Evolutionary conservation across 2,113 vertebrate species (phyloP).

Genomic region (Reinhardtius hippoglossoides): DNA sequence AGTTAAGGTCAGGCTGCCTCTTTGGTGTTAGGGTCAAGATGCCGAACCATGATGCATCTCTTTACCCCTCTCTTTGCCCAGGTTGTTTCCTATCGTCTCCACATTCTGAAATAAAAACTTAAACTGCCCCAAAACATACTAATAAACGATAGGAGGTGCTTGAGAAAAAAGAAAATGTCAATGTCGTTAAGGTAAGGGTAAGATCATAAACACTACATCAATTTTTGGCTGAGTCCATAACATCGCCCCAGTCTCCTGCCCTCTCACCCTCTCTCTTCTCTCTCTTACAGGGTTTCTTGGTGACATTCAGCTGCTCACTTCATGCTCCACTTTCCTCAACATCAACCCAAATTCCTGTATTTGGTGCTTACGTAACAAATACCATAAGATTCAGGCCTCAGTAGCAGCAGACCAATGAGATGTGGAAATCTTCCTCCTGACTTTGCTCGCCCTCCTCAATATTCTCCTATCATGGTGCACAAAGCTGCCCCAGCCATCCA

Average conservation of each 20-base stretch:
- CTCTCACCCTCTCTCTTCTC: not conserved
- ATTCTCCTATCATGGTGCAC: conserved; percentile 57
- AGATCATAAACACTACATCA: not conserved
- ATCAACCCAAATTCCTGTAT: conserved; percentile 65
- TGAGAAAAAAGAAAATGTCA: not conserved
- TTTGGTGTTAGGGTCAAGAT: not conserved
- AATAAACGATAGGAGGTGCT: not conserved
- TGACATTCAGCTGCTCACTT: conserved; percentile 71
- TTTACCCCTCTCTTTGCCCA: not conserved
- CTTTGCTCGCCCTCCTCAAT: conserved; percentile 57
- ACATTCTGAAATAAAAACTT: not conserved
- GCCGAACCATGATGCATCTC: not conserved
- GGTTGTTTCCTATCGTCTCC: not conserved
- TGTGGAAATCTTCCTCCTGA: conserved; percentile 41
- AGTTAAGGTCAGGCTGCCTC: too few species aligned
- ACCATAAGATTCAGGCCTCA: conserved; percentile 54
- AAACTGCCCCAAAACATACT: not conserved
- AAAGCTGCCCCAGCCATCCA: conserved; percentile 56
- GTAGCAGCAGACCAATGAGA: conserved; percentile 58
- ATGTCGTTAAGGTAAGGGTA: not conserved
- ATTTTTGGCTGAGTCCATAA: too few species aligned
- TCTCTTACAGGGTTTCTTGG: conserved; percentile 45
- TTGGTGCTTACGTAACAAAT: conserved; percentile 56
- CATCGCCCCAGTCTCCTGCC: not conserved
- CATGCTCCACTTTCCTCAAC: conserved; percentile 68